Evolutionary conservation across 2,797 vertebrate species (phyloP).

Genomic region (Babyrousa celebensis): DNA sequence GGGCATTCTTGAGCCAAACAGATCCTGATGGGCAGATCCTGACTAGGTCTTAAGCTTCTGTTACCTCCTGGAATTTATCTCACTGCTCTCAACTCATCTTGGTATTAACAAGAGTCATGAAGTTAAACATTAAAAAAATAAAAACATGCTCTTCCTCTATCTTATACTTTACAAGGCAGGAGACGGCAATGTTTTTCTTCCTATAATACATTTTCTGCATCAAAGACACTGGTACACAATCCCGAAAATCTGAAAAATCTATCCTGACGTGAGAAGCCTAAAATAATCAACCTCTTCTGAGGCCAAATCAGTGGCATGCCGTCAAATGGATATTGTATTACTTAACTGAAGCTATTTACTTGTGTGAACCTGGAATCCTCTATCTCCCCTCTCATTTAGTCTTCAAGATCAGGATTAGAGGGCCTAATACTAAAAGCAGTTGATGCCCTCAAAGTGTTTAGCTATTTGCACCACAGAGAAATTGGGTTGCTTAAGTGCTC

Average conservation of each 20-base stretch:
- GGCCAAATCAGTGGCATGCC: conserved; percentile 63
- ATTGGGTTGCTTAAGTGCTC: background rate
- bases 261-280: conserved; percentile 19
- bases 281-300: conserved; percentile 63
- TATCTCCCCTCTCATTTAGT: background rate
- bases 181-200: conserved; percentile 32
- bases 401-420: conserved; percentile 67
- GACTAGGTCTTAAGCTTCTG: background rate
- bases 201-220: conserved; percentile 61
- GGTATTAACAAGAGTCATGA: conserved; percentile 40
- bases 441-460: background rate
- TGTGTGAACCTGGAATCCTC: conserved; percentile 71
- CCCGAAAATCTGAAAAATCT: conserved; percentile 65
- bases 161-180: conserved; percentile 44
- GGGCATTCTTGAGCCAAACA: background rate
- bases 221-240: conserved; percentile 71
- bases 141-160: conserved; percentile 51
- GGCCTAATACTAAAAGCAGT: background rate
- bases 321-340: conserved; percentile 67
- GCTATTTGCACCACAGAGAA: background rate
- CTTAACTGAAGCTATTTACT: conserved; percentile 76
- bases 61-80: conserved; percentile 54
- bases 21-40: background rate
- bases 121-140: conserved; percentile 72
- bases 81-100: conserved; percentile 31